Percentiles rank a stretch among this genome's conserved stretches.
These are phyloP conservation scores for Drosophila robusta DNA, from an alignment of 2,888 invertebrate genomes.

Conservation along the genomic window DNA sequence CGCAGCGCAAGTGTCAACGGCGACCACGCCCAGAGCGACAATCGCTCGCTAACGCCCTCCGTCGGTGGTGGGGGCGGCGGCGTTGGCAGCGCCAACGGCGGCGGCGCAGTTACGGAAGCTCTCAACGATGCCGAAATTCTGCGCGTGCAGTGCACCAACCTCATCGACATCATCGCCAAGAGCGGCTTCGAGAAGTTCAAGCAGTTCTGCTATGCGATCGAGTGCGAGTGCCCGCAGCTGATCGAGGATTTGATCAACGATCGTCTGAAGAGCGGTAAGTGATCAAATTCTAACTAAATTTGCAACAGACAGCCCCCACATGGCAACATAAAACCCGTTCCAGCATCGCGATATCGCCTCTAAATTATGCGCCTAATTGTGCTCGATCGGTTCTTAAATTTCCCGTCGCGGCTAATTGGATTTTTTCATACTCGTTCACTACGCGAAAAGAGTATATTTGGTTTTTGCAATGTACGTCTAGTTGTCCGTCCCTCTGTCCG, in stretches of 20 bases:
- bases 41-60: constrained; percentile 83
- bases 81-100: constrained; percentile 48
- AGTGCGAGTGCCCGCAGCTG: constrained; percentile 88
- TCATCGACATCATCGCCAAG: constrained; percentile 88
- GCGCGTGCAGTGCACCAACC: constrained; percentile 86
- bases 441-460: too few species aligned
- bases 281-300: constrained; percentile 39
- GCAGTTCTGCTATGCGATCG: constrained; percentile 88
- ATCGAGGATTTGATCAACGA: constrained; percentile 88
- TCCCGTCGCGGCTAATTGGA: constrained; percentile 63
- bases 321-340: constrained; percentile 49
- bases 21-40: constrained; percentile 81
- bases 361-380: constrained; percentile 75
- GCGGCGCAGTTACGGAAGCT: constrained; percentile 42
- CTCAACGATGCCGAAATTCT: constrained; percentile 82
- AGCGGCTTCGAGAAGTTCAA: constrained; percentile 87
- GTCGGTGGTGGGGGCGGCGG: constrained; percentile 58
- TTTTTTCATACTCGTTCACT: constrained; percentile 2
- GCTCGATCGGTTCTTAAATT: constrained; percentile 61
- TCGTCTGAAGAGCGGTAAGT: constrained; percentile 86
- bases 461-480: too few species aligned
- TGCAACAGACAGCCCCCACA: background rate
- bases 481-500: too few species aligned
- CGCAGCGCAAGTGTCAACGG: constrained; percentile 83
- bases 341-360: constrained; percentile 53